phyloP scores from a whole-genome alignment of 2,888 invertebrate species.

The Entomobrya multifasciata region DNA sequence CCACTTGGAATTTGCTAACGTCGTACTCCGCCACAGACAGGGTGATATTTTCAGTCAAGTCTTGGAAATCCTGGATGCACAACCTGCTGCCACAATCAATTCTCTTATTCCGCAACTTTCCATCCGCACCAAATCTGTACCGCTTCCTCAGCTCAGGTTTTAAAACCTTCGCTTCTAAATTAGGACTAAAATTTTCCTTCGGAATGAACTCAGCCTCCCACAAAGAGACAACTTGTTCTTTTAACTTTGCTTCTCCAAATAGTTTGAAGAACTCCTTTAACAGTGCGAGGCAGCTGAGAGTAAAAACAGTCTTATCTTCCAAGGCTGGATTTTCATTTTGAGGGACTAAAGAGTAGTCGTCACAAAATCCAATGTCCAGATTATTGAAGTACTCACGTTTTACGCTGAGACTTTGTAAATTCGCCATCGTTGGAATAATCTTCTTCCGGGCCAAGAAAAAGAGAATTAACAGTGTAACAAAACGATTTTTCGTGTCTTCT shows the following conservation, averaged over 20 bases:
- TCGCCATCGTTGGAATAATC: slow-evolving; percentile 60
- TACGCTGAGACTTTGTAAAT: slow-evolving; percentile 53
- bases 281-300: slow-evolving; percentile 46
- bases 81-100: slow-evolving; percentile 58
- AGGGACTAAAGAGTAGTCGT: slow-evolving; percentile 53
- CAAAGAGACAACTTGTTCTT: slow-evolving; percentile 52
- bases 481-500: slow-evolving; percentile 65
- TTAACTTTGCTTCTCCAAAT: slow-evolving; percentile 39
- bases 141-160: slow-evolving; percentile 57
- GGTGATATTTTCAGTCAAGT: slow-evolving; percentile 60
- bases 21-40: slow-evolving; percentile 54
- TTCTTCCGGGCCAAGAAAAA: slow-evolving; percentile 54
- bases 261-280: slow-evolving; percentile 62
- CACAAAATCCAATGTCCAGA: slow-evolving; percentile 56
- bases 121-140: slow-evolving; percentile 47
- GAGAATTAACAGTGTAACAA: slow-evolving; percentile 53
- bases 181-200: slow-evolving; percentile 46
- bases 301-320: slow-evolving; percentile 54
- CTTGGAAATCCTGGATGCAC: slow-evolving; percentile 66
- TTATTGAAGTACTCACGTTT: slow-evolving; percentile 51
- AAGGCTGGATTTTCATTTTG: slow-evolving; percentile 44
- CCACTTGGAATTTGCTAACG: slow-evolving; percentile 55
- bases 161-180: slow-evolving; percentile 44
- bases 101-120: slow-evolving; percentile 29
- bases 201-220: slow-evolving; percentile 67